Base-by-base conservation (phyloP, 2,888 invertebrate species). In the Lomographa bimaculata region DNA sequence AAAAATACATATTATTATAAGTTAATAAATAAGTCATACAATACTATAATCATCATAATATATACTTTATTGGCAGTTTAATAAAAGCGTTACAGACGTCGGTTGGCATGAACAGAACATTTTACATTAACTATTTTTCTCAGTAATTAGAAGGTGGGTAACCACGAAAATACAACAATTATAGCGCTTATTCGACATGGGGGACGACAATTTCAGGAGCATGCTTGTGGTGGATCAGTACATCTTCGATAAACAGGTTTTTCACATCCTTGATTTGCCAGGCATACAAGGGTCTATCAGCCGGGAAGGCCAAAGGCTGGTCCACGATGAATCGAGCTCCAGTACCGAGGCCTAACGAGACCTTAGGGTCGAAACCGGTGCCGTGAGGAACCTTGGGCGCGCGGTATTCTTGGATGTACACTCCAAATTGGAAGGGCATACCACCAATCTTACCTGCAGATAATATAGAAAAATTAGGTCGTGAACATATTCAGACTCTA, bases 401-500 rank as follows among this genome's bases (percentile, higher is more conserved):
- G 19, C 66, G 73, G 65, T 77, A 90, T 45, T 91, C 90, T 26
- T 90, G 81, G 41, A 93, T 90, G 65, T 92, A 89, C 28, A 92
- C 92, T 76, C 91, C 79, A 37, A 93, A 67, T 49, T 92, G 87
- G 70, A 91, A 92, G 8, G 91, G 90, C 85, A 91, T 90, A 47
- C 94, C 94, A 11, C 67, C 70, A 25, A 75, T 61, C 51, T 73
- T 79, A 68, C 85, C 85, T 85, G 57, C 9, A 6, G 21, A 32
- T 4, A 7, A 17, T n/a, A n/a, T n/a, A n/a, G n/a, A n/a, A n/a
- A n/a, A n/a, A n/a, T n/a, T n/a, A n/a, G n/a, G n/a, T n/a, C n/a
- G n/a, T n/a, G n/a, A n/a, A n/a, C n/a, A n/a, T n/a, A n/a, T n/a
- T n/a, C n/a, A n/a, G n/a, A n/a, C n/a, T n/a, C n/a, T n/a, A n/a